Percentiles rank a stretch among this genome's conserved stretches.
Conservation (phyloP, 2,888 invertebrate species). For the Drosophila cyrtoloma region DNA sequence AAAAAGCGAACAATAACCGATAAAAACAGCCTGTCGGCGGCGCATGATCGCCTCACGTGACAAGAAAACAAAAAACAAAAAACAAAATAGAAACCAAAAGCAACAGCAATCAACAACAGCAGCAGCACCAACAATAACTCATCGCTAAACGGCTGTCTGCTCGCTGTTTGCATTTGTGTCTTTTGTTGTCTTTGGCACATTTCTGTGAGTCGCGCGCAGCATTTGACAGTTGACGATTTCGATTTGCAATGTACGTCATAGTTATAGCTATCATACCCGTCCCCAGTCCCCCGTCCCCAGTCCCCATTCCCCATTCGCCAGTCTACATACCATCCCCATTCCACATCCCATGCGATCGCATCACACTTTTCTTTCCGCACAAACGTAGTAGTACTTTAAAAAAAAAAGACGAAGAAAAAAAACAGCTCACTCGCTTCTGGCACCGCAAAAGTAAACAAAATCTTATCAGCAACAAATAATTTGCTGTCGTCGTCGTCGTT, state of each 20-base stretch:
- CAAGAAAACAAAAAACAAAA: neutral
- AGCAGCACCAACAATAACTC: slow-evolving; percentile 7
- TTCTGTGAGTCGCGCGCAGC: slow-evolving; percentile 20
- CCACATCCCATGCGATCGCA: slow-evolving; percentile 2
- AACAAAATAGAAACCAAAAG: slow-evolving; percentile 14
- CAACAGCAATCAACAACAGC: slow-evolving; percentile 17
- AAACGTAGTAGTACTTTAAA: neutral
- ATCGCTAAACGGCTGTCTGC: slow-evolving; percentile 1
- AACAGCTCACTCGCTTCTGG: slow-evolving; percentile 13
- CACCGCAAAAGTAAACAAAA: slow-evolving; percentile 50
- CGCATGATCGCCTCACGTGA: slow-evolving; percentile 39
- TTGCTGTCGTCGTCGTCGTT: slow-evolving; percentile 13
- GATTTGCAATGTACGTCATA: slow-evolving; percentile 46
- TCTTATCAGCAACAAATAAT: slow-evolving; percentile 46
- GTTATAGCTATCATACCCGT: slow-evolving; percentile 31
- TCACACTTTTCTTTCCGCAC: slow-evolving; percentile 38
- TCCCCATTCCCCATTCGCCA: neutral
- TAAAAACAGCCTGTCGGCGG: slow-evolving; percentile 6
- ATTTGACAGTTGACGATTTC: slow-evolving; percentile 30
- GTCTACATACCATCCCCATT: neutral
- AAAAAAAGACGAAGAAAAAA: neutral
- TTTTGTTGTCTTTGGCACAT: slow-evolving; percentile 24
- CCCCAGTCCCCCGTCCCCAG: neutral
- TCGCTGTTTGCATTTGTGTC: neutral
- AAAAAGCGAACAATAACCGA: slow-evolving; percentile 1